Base-by-base conservation (phyloP, 1,140 invertebrate genomes). In the Antheraea pernyi region DNA sequence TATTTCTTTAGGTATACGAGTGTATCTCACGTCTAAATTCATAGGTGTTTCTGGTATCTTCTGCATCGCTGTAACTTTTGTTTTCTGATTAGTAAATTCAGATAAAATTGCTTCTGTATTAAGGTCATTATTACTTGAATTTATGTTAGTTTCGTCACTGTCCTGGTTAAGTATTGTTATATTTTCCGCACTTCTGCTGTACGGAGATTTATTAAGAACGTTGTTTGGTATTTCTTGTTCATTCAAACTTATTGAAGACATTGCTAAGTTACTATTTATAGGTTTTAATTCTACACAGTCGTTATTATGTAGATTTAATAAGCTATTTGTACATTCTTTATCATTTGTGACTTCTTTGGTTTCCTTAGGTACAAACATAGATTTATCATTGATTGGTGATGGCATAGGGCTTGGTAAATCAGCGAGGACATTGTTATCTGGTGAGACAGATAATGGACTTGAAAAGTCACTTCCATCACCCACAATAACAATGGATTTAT, bases 161-260 rank as follows among this genome's bases (percentile, higher is more conserved):
- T 59, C 67, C 72, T 74, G 65, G 10, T 81, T 74, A 37, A 74
- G 72, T 46, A 48, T 69, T 18, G 79, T 81, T 72, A 91, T 83
- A 69, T 91, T 86, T 73, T 90, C 89, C 36, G 78, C 86, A 75
- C 88, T 91, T 65, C 76, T 82, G 67, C 88, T 91, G 42, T 78
- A 80, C 10, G 75, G 63, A 0, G 81, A 81, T 67, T 81, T 82
- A 8, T 60, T 60, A 30, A 79, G 76, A 19, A 72, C 74, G 72
- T 46, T 78, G 8, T 77, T 78, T 30, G 66, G 65, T 67, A 68
- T n/a, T 64, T 71, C 65, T 11, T 77, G 72, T 16, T 86, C 85
- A 72, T 90, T 77, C 60, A 91, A 76, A 71, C 87, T 90, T 7
- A 76, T 69, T 1, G 82, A 84, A 3, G 89, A 90, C 7, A 73